Evolutionary conservation across 2,888 invertebrate species (phyloP).

Genomic region (Thysanoteuthis rhombus): DNA sequence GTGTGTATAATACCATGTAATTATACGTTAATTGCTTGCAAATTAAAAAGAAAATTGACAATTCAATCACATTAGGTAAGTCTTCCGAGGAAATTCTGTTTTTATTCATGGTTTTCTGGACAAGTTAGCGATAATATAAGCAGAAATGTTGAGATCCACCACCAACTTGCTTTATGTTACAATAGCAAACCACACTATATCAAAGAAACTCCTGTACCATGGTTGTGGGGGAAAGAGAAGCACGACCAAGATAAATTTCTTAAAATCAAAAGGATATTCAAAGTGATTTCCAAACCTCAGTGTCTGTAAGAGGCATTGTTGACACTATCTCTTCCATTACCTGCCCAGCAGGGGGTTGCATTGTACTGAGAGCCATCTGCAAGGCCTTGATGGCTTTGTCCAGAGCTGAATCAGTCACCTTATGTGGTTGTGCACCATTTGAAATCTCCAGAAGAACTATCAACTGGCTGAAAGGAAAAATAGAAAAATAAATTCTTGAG

Average conservation of each 20-base stretch:
- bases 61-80: too few species aligned
- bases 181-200: too few species aligned
- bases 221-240: neutral
- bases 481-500: neutral
- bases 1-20: too few species aligned
- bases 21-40: too few species aligned
- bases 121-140: too few species aligned
- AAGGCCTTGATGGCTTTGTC: conserved; percentile 48
- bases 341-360: conserved; percentile 39
- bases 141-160: too few species aligned
- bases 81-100: too few species aligned
- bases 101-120: too few species aligned
- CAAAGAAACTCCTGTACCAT: too few species aligned
- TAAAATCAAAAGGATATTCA: neutral
- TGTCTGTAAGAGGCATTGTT: conserved; percentile 55
- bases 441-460: conserved; percentile 56
- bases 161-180: too few species aligned
- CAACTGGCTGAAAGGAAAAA: conserved; percentile 48
- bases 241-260: neutral
- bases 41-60: too few species aligned
- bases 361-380: conserved; percentile 54
- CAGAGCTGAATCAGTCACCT: conserved; percentile 42
- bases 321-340: neutral
- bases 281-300: conserved; percentile 44
- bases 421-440: conserved; percentile 32